Evolutionary conservation across 2,113 vertebrate species (phyloP), one percentile per base, ranked within the genome.

Genomic region (Ovis canadensis): DNA sequence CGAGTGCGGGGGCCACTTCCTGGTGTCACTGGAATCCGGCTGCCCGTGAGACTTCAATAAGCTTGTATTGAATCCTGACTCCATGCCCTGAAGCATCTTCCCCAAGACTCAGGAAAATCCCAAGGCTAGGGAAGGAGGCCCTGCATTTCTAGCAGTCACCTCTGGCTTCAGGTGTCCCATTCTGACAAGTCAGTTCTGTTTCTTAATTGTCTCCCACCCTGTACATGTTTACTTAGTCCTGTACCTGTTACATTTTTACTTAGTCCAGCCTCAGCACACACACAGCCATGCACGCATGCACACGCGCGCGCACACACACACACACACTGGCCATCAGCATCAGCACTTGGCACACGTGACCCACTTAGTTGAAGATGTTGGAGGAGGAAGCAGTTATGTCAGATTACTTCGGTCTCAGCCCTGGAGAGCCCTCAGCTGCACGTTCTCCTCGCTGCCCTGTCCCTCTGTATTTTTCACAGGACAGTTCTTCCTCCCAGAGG

Each of bases 211-310:
- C 62, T 78, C 19, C 0, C 45, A 0, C 15, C 27, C 57, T 29
- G 2, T 2, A 16, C 2, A 0, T 33, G 64, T 71, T 71, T 40
- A 40, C 33, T 11, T 71, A 71, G 1, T 12, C 40, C 87, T 10
- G 25, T 31, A 23, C 64, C 64, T 31, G 12, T 40, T 19, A 8
- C 2, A 6, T 21, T 54, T 86, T 43, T 17, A 45, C 89, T 81
- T 13, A 14, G 0, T 10, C 5, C 21, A 7, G 23, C 45, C 12
- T 45, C 7, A 11, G 36, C 25, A 80, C 40, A 60, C 5, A 16
- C 11, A 0, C 4, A 5, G 10, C 3, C 43, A 11, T 11, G 11
- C 21, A 16, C 9, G 45, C 0, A 0, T 5, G 0, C 6, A 0
- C 3, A 0, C 5, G 1, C 2, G 1, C 2, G 2, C 8, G 0